Evolutionary conservation across 2,797 vertebrate species (phyloP), one percentile per base, ranked within the genome.

Genomic region (Momotus momota): DNA sequence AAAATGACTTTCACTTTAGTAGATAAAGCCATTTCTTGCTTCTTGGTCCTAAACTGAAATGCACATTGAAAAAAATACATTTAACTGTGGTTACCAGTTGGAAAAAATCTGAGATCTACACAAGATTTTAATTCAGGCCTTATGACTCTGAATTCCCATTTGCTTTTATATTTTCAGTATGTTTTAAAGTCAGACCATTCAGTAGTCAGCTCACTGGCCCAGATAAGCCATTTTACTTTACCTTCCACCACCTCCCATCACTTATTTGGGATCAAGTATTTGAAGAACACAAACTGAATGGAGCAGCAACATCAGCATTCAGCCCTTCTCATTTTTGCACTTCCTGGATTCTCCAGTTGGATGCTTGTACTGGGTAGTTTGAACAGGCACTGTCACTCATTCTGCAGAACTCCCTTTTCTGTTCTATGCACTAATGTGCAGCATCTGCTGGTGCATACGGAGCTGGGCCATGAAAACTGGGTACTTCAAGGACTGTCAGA

Each of bases 401-500:
- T 35, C 22, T 31, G 19, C 43, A 57, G 25, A 26, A 3, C 10
- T 57, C 12, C 58, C 19, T 25, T 52, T 55, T 14, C 35, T 46
- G 1, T 46, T 43, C 9, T 0, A 5, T 2, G 20, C 8, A 1
- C 22, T 45, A 91, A 91, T 16, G 6, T 26, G 18, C 48, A 75
- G 46, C 75, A 65, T 52, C 94, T 96, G 64, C 84, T 74, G 17
- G 27, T 5, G 21, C 14, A 81, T 31, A 48, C 45, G 3, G 17
- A 80, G 65, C 88, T 74, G 46, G 29, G 74, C 84, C 75, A 31
- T 3, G 18, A 57, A 77, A 75, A 94, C 84, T 58, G 86, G 41
- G 20, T 45, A 16, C 72, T 88, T 97, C 70, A 92, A 93, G 94
- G 84, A 91, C 93, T 80, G 85, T 73, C 84, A 29, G 45, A 94